Evolutionary conservation across 2,113 vertebrate species (phyloP).

Genomic region (Trinectes maculatus): DNA sequence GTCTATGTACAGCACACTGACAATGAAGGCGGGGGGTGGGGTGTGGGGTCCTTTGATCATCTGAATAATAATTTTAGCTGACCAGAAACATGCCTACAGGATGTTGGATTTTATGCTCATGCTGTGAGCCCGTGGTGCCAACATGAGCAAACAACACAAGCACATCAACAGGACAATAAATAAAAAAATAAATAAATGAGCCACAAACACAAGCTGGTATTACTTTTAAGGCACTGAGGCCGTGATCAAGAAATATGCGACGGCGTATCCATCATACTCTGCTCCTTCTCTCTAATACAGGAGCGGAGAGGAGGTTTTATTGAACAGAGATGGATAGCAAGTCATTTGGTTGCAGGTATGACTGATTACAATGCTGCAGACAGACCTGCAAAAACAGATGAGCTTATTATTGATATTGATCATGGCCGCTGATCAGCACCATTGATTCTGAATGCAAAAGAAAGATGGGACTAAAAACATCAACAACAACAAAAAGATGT

Average conservation of each 20-base stretch:
- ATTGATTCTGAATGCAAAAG: slow-evolving; percentile 53
- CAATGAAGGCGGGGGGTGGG: no score
- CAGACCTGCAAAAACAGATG: slow-evolving; percentile 58
- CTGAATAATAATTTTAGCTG: slow-evolving; percentile 55
- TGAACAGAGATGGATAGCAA: slow-evolving; percentile 63
- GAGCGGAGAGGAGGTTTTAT: slow-evolving; percentile 34
- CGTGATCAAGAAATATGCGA: slow-evolving; percentile 53
- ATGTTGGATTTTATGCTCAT: slow-evolving; percentile 22
- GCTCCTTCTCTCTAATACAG: slow-evolving; percentile 40
- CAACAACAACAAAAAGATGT: slow-evolving; percentile 46
- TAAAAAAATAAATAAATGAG: slow-evolving; percentile 36
- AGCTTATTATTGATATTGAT: slow-evolving; percentile 73
- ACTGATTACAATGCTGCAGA: slow-evolving; percentile 61
- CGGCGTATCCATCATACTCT: slow-evolving; percentile 55
- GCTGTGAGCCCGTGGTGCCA: slow-evolving; percentile 17
- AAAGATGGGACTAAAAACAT: slow-evolving; percentile 4
- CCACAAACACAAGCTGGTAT: slow-evolving; percentile 45
- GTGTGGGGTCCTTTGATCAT: slow-evolving; percentile 54
- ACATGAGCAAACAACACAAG: slow-evolving; percentile 51
- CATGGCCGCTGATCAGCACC: slow-evolving; percentile 56
- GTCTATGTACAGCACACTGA: slow-evolving; percentile 51
- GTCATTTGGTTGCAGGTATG: slow-evolving; percentile 51
- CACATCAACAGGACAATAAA: slow-evolving; percentile 26
- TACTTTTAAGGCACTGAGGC: slow-evolving; percentile 48
- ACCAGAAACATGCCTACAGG: slow-evolving; percentile 51